Evolutionary conservation across 53 echinoderm and acorn worm species (phyloP).

Genomic region (Stichopus horrens): DNA sequence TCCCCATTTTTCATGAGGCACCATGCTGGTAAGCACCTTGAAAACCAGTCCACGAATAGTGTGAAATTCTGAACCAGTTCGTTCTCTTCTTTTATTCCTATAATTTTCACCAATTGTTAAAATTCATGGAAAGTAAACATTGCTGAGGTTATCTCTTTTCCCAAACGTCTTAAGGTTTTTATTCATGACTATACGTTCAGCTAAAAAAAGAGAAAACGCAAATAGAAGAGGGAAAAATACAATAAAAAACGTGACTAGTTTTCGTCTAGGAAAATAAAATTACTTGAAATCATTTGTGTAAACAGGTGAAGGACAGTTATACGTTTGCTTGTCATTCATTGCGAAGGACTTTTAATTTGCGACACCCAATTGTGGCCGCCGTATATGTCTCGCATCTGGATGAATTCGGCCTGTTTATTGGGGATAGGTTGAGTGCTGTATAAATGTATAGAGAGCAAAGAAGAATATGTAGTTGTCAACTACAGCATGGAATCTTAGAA

Average conservation of each 20-base stretch:
- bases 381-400: no score
- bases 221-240: not conserved
- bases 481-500: no score
- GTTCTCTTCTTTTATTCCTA: not conserved
- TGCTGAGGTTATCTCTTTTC: not conserved
- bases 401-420: no score
- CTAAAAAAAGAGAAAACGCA: no score
- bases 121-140: constrained; percentile 28
- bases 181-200: not conserved
- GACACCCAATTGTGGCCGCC: no score
- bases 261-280: not conserved
- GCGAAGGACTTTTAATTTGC: no score
- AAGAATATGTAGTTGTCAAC: no score
- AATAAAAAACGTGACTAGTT: not conserved
- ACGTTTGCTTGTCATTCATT: not conserved
- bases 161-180: not conserved
- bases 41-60: constrained; percentile 10
- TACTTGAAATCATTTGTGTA: not conserved
- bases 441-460: no score
- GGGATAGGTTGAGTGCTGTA: no score
- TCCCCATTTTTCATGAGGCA: not conserved
- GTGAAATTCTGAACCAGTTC: not conserved
- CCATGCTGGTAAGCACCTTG: constrained; percentile 35
- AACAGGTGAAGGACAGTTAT: constrained; percentile 11
- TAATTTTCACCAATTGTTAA: constrained; percentile 7